Base-by-base conservation (phyloP, 1,140 invertebrate species). In the Papilio dardanus region DNA sequence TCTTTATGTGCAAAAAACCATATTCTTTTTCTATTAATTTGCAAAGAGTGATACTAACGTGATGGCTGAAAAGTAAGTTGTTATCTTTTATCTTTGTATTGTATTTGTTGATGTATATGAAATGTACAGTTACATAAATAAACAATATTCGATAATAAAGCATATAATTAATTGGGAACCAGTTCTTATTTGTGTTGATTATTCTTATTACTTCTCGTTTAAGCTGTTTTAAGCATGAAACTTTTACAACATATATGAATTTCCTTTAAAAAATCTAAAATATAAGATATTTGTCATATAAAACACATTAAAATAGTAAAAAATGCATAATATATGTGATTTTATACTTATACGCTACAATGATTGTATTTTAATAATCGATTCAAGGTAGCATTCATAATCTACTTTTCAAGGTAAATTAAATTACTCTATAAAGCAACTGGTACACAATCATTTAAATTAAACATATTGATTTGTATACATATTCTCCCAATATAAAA, bases 41-140 rank as follows among this genome's bases (percentile, higher is more conserved):
- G 71, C 79, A 66, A 67, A 81, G 74, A 76, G 73, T 85, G 78
- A 68, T 77, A 77, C 81, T 71, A 76, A 75, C 83, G 82, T 77
- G 75, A 92, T 92, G 91, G 88, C 89, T 77, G 89, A 91, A 79
- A 91, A 88, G 91, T 92, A 79, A 91, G 91, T 89, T 77, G 28
- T 50, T 66, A 71, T 76, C 12, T 76, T 66, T 42, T 7, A 76
- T 74, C 68, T 67, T 71, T 74, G 71, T 73, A 58, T 73, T 73
- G 30, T 74, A 74, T 77, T 77, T 83, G 80, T 83, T 81, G 74
- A 78, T 83, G 74, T 81, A 77, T 40, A 65, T 73, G n/a, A 58
- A 74, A 73, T 35, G 50, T 58, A 73, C 71, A 58, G 78, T 80
- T 82, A 83, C 76, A 85, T 84, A 85, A 83, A 81, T 85, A 85